Evolutionary conservation across 2,888 invertebrate species (phyloP).

Genomic region (Hydrotaea cyrtoneurina): DNA sequence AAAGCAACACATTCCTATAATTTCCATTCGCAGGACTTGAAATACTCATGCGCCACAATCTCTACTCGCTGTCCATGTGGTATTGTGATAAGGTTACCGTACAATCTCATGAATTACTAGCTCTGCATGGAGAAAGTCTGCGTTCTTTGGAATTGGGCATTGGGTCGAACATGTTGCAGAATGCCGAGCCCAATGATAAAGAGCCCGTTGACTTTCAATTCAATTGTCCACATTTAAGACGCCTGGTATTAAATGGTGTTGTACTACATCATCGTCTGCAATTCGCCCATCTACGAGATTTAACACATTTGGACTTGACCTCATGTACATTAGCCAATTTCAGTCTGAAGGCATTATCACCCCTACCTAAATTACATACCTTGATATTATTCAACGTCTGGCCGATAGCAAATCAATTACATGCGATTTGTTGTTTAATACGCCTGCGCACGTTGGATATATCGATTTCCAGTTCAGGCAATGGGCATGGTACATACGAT

Average conservation of each 20-base stretch:
- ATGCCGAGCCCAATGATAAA: slow-evolving; percentile 81
- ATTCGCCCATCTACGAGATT: slow-evolving; percentile 77
- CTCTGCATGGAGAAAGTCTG: slow-evolving; percentile 86
- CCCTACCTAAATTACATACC: slow-evolving; percentile 86
- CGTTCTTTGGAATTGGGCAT: slow-evolving; percentile 87
- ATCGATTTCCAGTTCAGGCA: slow-evolving; percentile 85
- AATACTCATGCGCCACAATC: slow-evolving; percentile 87
- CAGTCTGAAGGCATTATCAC: slow-evolving; percentile 81
- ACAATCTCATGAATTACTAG: slow-evolving; percentile 85
- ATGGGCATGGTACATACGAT: slow-evolving; percentile 87
- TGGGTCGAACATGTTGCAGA: slow-evolving; percentile 84
- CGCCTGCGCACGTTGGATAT: slow-evolving; percentile 90
- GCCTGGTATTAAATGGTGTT: slow-evolving; percentile 79
- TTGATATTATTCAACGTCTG: slow-evolving; percentile 91
- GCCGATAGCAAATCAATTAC: slow-evolving; percentile 82
- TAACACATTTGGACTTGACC: slow-evolving; percentile 79
- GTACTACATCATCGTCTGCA: slow-evolving; percentile 78
- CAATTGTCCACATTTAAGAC: slow-evolving; percentile 79
- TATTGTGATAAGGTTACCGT: slow-evolving; percentile 87
- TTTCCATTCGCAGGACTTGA: too few species aligned
- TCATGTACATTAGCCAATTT: slow-evolving; percentile 80
- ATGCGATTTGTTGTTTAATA: slow-evolving; percentile 83
- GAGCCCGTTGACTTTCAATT: slow-evolving; percentile 84
- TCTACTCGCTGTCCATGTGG: slow-evolving; percentile 88
- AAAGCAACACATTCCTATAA: too few species aligned